phyloP scores from a whole-genome alignment of 2,113 vertebrate genomes.

The Siphamia tubifer region DNA sequence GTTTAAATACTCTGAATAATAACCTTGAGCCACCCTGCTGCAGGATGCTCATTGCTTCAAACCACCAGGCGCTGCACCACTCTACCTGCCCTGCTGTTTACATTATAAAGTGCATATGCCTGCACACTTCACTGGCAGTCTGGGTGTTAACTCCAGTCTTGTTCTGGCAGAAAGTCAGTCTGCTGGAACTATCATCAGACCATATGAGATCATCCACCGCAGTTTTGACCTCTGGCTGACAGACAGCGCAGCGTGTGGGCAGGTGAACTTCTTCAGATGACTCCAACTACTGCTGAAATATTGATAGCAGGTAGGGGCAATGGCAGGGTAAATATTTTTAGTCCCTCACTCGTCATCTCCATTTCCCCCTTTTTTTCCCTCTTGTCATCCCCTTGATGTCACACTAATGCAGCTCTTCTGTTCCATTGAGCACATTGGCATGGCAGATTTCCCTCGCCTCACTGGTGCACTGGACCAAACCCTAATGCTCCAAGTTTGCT shows the following conservation, averaged over 20 bases:
- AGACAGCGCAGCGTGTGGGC: slow-evolving; percentile 53
- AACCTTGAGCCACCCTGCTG: background rate
- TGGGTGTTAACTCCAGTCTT: background rate
- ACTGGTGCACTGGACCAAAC: slow-evolving; percentile 60
- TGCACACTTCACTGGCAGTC: slow-evolving; percentile 31
- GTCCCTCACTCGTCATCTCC: slow-evolving; percentile 62
- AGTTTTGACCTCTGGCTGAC: slow-evolving; percentile 74
- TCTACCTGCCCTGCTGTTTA: slow-evolving; percentile 20
- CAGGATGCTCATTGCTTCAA: background rate
- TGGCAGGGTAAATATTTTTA: slow-evolving; percentile 71
- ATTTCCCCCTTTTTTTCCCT: slow-evolving; percentile 28
- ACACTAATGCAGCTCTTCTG: slow-evolving; percentile 78
- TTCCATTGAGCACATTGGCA: slow-evolving; percentile 73
- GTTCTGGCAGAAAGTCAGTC: slow-evolving; percentile 40
- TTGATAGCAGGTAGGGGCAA: slow-evolving; percentile 54
- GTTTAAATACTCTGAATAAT: background rate
- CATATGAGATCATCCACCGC: slow-evolving; percentile 70
- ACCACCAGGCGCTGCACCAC: background rate
- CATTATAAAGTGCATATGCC: slow-evolving; percentile 25
- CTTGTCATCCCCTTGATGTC: slow-evolving; percentile 58
- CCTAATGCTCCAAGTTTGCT: slow-evolving; percentile 61
- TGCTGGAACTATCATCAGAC: slow-evolving; percentile 52
- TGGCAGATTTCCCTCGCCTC: slow-evolving; percentile 70
- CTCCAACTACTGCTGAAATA: slow-evolving; percentile 66
- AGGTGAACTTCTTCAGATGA: slow-evolving; percentile 62